Conservation (phyloP, 2,797 vertebrate genomes). For the Pantherophis alleghaniensis region DNA sequence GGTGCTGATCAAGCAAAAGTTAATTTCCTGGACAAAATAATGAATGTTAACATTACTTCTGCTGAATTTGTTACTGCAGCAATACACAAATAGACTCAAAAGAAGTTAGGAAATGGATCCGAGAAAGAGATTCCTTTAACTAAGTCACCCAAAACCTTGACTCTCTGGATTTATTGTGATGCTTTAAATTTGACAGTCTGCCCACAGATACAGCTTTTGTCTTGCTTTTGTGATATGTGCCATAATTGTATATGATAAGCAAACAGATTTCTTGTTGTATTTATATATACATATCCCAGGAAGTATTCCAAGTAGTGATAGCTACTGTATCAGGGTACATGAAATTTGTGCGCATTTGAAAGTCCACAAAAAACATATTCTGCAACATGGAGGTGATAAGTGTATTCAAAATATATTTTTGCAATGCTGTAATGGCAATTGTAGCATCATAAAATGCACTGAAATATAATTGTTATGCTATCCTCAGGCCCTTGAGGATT, state of each 20-base stretch:
- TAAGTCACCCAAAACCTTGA: background rate
- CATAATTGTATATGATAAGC: background rate
- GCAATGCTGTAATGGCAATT: background rate
- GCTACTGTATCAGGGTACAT: background rate
- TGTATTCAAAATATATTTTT: background rate
- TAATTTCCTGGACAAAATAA: constrained; percentile 21
- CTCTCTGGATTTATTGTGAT: background rate
- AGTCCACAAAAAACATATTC: background rate
- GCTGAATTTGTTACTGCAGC: background rate
- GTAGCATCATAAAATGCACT: accelerated
- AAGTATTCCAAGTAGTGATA: background rate
- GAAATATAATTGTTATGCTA: background rate
- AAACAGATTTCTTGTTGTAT: background rate
- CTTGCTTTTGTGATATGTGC: background rate
- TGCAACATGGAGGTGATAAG: background rate
- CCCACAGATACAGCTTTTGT: background rate
- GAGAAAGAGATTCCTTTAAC: background rate
- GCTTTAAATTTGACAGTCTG: background rate
- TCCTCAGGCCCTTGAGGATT: accelerated
- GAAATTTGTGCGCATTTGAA: background rate
- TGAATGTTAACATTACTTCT: background rate
- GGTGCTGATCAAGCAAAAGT: background rate
- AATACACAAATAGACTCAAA: background rate
- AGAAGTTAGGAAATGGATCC: accelerated
- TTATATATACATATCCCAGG: background rate